Evolutionary conservation across 2,888 invertebrate genomes (phyloP), one percentile per base, ranked within the genome.

Genomic region (Bhutanitis thaidina): DNA sequence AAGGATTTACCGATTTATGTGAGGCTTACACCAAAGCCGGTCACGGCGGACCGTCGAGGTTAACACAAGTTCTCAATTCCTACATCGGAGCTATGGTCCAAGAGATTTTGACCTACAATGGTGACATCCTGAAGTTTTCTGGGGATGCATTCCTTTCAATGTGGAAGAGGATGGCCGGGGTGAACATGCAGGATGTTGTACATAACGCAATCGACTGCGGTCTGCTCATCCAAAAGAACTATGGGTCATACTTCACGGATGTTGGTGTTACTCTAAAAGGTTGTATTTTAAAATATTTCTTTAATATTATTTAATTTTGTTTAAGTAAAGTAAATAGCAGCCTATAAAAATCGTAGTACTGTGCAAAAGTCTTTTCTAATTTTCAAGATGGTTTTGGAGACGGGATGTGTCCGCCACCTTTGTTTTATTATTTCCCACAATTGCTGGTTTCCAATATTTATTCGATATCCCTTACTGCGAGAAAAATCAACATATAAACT

Each of bases 61-160:
- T 95, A 37, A 93, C 94, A 0, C 91, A 92, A 65, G 93, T 93
- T 0, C 72, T 95, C 4, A 94, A 94, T 77, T 90, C 90, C 1
- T 95, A 94, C 71, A 92, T 95, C 58, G 93, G 93, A 0, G 91
- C 93, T 0, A 92, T 95, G 90, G 92, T 94, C 0, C 93, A 93
- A 64, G 93, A 93, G 69, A 92, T 93, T 53, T 71, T 94, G 27
- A 90, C 90, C 0, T 91, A 92, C 57, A 90, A 91, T 45, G 94
- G 93, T 0, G 94, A 94, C 57, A 90, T 94, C 1, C 74, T 93
- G 0, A 93, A 93, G 70, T 93, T 93, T 66, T 92, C 93, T 8
- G 93, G 90, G 1, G 93, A 93, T 57, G 93, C 93, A 1, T 92
- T 94, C 64, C 79, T 93, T 1, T 91, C 92, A 0, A 90, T 93